Conservation (phyloP, 2,113 vertebrate species). For the Notechis scutatus region DNA sequence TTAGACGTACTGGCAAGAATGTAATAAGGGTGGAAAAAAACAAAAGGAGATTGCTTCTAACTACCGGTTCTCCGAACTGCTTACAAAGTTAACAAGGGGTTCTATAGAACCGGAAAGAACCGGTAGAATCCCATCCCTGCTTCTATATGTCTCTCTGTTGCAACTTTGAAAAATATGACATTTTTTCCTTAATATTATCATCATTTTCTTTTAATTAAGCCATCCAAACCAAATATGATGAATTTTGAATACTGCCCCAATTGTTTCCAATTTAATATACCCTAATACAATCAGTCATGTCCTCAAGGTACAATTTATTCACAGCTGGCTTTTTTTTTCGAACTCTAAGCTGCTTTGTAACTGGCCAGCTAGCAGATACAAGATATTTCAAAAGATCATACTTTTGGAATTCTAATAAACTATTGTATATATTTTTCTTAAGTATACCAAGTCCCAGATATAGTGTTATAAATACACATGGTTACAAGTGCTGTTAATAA, state of each 20-base stretch:
- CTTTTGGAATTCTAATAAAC: constrained; percentile 23
- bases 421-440: background rate
- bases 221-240: constrained; percentile 33
- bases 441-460: constrained; percentile 4
- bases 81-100: too few relatives aligned
- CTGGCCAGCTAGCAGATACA: background rate
- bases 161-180: background rate
- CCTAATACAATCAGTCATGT: constrained; percentile 26
- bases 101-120: too few relatives aligned
- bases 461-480: background rate
- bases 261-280: constrained; percentile 33
- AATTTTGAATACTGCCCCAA: constrained; percentile 10
- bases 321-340: background rate
- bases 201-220: constrained; percentile 42
- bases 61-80: too few relatives aligned
- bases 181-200: constrained; percentile 3
- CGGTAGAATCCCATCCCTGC: too few relatives aligned
- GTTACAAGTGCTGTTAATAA: constrained; percentile 10
- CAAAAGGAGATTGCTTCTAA: too few relatives aligned
- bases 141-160: background rate
- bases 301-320: constrained; percentile 20
- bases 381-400: constrained; percentile 14
- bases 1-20: too few relatives aligned
- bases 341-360: background rate
- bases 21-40: too few relatives aligned